These are phyloP conservation scores for Melanotaenia maccullochi DNA, from an alignment of 2,797 vertebrate species.

Conservation along the genomic window DNA sequence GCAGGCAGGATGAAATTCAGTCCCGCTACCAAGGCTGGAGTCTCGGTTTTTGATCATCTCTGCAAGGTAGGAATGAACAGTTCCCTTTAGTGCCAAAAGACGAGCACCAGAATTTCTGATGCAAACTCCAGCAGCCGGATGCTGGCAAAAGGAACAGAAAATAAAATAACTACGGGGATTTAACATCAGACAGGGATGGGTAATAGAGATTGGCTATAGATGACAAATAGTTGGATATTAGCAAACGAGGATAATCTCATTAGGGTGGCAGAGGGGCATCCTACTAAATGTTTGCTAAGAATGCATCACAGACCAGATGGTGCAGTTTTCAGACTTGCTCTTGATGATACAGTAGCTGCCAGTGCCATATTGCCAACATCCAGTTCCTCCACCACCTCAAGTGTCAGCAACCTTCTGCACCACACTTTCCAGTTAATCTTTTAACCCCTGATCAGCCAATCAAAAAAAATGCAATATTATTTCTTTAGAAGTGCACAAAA, in stretches of 20 bases:
- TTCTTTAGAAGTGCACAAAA: not conserved
- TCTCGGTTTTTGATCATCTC: not conserved
- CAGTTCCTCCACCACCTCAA: not conserved
- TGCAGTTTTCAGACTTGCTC: not conserved
- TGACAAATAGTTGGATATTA: not conserved
- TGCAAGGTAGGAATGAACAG: slow-evolving; percentile 8
- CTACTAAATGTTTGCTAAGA: not conserved
- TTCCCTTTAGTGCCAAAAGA: not conserved
- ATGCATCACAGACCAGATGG: not conserved
- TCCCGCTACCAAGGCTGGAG: not conserved
- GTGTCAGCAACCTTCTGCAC: not conserved
- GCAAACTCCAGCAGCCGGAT: slow-evolving; percentile 8
- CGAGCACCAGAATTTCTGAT: not conserved
- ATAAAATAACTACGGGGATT: not conserved
- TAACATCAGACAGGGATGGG: not conserved
- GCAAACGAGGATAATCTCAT: not conserved
- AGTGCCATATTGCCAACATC: not conserved
- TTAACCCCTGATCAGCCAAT: not conserved
- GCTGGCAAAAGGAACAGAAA: not conserved
- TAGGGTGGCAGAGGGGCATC: not conserved
- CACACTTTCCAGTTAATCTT: not conserved
- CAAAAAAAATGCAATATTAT: not conserved
- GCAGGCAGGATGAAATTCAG: too few relatives aligned
- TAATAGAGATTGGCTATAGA: not conserved
- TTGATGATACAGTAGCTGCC: not conserved